phyloP scores from a whole-genome alignment of 2,113 vertebrate genomes.

The Platysternon megacephalum region DNA sequence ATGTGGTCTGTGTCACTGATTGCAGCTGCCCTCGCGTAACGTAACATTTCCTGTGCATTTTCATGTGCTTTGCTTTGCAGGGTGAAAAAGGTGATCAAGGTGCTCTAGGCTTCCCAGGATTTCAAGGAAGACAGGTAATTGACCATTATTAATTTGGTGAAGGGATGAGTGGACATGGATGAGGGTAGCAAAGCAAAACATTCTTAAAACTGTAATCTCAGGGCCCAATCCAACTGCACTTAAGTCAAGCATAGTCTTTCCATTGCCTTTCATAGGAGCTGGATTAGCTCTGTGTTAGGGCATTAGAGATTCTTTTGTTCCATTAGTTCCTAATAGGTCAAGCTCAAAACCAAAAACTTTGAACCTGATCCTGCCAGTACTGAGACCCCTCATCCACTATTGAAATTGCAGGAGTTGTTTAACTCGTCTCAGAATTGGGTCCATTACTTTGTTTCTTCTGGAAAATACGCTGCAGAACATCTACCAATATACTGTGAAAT shows the following conservation, averaged over 20 bases:
- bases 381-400: not conserved
- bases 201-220: not conserved
- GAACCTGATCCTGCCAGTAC: not conserved
- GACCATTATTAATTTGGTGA: not conserved
- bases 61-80: constrained; percentile 43
- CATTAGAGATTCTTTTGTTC: not conserved
- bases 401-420: not conserved
- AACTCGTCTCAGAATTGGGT: not conserved
- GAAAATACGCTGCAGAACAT: too few species aligned
- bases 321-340: not conserved
- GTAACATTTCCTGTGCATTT: not conserved
- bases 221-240: not conserved
- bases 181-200: not conserved
- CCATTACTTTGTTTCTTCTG: not conserved
- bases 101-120: constrained; percentile 73
- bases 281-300: not conserved
- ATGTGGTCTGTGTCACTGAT: not conserved
- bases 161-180: not conserved
- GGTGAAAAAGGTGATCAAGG: constrained; percentile 80
- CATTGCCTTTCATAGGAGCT: not conserved
- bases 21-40: not conserved
- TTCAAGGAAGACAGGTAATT: constrained; percentile 81
- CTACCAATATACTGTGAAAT: too few species aligned
- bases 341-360: not conserved
- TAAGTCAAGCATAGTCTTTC: not conserved